Evolutionary conservation across 2,797 vertebrate genomes (phyloP), one percentile per base, ranked within the genome.

Genomic region (Bradypus variegatus): DNA sequence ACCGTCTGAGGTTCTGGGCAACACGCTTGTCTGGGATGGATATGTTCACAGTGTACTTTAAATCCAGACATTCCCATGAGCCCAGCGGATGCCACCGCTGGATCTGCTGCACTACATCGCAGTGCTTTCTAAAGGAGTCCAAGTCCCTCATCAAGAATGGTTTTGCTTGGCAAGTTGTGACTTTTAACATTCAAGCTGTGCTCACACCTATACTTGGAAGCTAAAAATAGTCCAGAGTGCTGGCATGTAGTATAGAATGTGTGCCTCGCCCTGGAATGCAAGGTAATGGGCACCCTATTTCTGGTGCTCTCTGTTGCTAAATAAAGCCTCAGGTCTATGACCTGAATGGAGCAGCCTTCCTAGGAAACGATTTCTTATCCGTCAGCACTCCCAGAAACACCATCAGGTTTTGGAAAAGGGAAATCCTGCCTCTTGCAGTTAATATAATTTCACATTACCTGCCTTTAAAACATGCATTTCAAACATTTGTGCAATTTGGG

Each of bases 251-350:
- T 80, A 91, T 96, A 96, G 95, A 97, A 95, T 86, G 90, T 58
- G 95, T 88, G 95, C 95, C 86, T 94, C 78, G 94, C 97, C 92
- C 94, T 78, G 94, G 95, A 96, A 94, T 94, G 87, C 13, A 3
- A 96, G 79, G 91, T 95, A 96, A 96, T 86, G 94, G 95, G 36
- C 1, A 94, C 94, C 69, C 97, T 97, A 97, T 97, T 98, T 97
- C 95, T 95, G 96, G 97, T 92, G 62, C 96, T 93, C 90, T 80
- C 94, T 93, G 96, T 92, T 95, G 92, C 97, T 97, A 97, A 97
- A 97, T 96, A 97, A 94, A 97, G 96, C 95, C 53, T 0, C 53
- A 55, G 86, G 93, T 81, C 91, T 86, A 23, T 86, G 94, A 94
- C 92, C 94, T 93, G 91, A 94, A 84, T 91, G 94, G 94, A 95